phyloP scores from a whole-genome alignment of 1,140 invertebrate species.

The Pseudobourletiella spinata region DNA sequence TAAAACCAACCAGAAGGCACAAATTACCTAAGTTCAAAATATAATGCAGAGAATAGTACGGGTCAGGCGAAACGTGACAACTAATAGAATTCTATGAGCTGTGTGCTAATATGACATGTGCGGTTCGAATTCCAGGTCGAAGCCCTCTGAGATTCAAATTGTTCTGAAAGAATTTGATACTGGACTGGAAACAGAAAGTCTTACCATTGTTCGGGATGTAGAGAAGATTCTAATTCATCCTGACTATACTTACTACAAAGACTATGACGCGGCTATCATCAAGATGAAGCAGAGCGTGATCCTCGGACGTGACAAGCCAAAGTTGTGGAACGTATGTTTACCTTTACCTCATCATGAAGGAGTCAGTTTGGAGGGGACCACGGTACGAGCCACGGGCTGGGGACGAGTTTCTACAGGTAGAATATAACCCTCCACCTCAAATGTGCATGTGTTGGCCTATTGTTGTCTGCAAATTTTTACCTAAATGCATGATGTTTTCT shows the following conservation, averaged over 20 bases:
- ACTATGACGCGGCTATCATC: slow-evolving; percentile 40
- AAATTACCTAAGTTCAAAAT: no score
- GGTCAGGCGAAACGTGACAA: no score
- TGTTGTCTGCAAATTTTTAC: not conserved
- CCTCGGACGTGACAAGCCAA: not conserved
- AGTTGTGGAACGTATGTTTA: slow-evolving; percentile 20
- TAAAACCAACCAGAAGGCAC: no score
- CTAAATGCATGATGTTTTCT: not conserved
- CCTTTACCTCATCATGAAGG: slow-evolving; percentile 1
- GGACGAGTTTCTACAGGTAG: slow-evolving; percentile 15
- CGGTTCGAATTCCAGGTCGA: no score
- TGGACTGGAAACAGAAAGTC: not conserved
- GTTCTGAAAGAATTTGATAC: not conserved
- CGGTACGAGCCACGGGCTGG: slow-evolving; percentile 27
- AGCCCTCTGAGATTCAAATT: not conserved
- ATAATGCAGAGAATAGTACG: no score
- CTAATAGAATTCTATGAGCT: no score
- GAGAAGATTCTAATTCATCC: slow-evolving; percentile 23
- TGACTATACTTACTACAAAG: slow-evolving; percentile 20
- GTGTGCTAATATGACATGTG: no score
- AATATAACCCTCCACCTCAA: not conserved
- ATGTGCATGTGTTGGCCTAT: not conserved
- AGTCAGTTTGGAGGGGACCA: not conserved
- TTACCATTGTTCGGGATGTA: not conserved
- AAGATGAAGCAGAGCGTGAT: slow-evolving; percentile 12